Base-by-base conservation (phyloP, 2,797 vertebrate species). In the Argya squamiceps region DNA sequence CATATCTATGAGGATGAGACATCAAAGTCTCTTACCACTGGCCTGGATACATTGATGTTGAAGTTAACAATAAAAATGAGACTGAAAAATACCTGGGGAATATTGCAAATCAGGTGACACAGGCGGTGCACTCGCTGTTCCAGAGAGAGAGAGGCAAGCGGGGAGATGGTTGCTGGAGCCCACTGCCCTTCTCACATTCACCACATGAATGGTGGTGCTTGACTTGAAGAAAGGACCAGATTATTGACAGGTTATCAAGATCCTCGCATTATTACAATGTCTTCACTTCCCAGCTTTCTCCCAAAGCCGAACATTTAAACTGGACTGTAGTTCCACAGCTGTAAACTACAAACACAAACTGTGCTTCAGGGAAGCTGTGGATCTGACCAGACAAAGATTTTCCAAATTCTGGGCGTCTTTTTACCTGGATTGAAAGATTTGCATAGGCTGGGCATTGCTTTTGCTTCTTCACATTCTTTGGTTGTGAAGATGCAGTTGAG, bases 71-170 rank as follows among this genome's bases (percentile, higher is more conserved):
- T n/a, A 52, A 73, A 73, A n/a, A 49, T 55, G 20, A 52, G 21
- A 46, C 55, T 13, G 3, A 47, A 89, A 86, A 84, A 53, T 60
- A 84, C 9, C 10, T 34, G 59, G 16, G 30, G 22, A 74, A 21
- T 64, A 17, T 27, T 71, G 27, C 6, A 24, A 32, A 39, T 75
- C 34, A 27, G 15, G 23, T 71, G 32, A 39, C 34, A 23, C 15
- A 29, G 23, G 39, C n/a, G 44, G 23, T 41, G 18, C 13, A 2
- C 37, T 69, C 32, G 8, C 27, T 65, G 29, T 63, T 76, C 21
- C 1, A 0, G 39, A 36, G 30, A n/a, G 36, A n/a, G 14, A 17
- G 55, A 47, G 24, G 20, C 2, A 3, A 73, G 39, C 0, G 0
- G 17, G 13, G 43, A 80, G 30, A 9, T 71, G n/a, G 8, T 26